Conservation (phyloP, 2,888 invertebrate genomes). For the Geotrupes spiniger region DNA sequence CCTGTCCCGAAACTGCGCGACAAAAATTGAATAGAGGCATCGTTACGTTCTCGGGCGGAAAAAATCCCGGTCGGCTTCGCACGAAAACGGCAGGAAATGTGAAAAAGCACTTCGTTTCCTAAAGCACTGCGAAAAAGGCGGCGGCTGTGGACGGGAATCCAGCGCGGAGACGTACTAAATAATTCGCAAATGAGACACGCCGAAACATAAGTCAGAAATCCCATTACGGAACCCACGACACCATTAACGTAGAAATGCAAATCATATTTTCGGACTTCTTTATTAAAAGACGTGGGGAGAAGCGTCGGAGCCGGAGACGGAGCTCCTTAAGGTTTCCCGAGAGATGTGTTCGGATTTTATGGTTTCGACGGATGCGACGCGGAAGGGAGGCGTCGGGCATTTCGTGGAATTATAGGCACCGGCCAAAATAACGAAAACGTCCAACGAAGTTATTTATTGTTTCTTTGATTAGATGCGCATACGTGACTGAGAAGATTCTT, state of each 20-base stretch:
- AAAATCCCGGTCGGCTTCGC: too few species aligned
- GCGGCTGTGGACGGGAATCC: neutral
- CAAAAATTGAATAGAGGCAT: too few species aligned
- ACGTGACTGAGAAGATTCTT: too few species aligned
- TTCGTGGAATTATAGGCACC: too few species aligned
- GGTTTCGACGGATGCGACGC: neutral
- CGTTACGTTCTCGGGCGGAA: too few species aligned
- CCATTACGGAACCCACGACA: constrained; percentile 24
- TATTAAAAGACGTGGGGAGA: constrained; percentile 12
- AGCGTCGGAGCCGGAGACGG: too few species aligned
- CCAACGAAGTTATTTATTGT: too few species aligned
- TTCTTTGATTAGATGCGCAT: too few species aligned
- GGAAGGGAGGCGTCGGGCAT: neutral
- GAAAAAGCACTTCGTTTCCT: too few species aligned
- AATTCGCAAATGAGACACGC: constrained; percentile 28
- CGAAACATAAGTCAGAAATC: constrained; percentile 30
- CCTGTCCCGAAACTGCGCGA: too few species aligned
- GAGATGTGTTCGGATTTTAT: constrained; percentile 1
- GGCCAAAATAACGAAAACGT: neutral
- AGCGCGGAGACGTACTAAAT: constrained; percentile 19
- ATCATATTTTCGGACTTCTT: constrained; percentile 21
- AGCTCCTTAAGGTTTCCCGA: neutral
- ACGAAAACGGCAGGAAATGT: too few species aligned
- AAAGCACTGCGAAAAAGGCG: too few species aligned
- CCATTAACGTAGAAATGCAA: constrained; percentile 21